Evolutionary conservation across 2,888 invertebrate genomes (phyloP), one percentile per base, ranked within the genome.

Genomic region (Trimorus sp.): DNA sequence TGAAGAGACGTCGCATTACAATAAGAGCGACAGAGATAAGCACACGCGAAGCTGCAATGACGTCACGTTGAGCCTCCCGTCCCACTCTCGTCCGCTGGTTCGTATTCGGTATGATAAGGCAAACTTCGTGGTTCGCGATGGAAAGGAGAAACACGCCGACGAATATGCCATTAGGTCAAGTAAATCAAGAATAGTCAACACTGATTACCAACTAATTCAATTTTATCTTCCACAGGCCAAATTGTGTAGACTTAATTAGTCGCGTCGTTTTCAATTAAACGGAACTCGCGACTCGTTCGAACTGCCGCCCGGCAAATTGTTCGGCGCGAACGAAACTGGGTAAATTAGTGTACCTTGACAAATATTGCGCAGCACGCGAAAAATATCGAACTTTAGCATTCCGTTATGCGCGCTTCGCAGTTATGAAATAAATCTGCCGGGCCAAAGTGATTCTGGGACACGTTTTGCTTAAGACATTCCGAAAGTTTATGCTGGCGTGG

Each of bases 11-110:
- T 59, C 65, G 26, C 58, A 63, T 62, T 79, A 79, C 74, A 80
- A 80, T 80, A 75, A 75, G 75, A 70, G 75, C 65, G 69, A 80
- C 74, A 48, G 60, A 74, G 79, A 79, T 79, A 79, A 79, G 79
- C 59, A 63, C 58, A 70, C 70, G 70, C 70, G 65, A 75, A 70
- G 59, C 42, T 70, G 70, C 65, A 45, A 65, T 75, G 75, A 80
- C 70, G 79, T 80, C 79, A 80, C 79, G 70, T 75, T 63, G 70
- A 58, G 75, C 69, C 48, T 63, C 62, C 62, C 73, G 62, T 79
- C 73, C 79, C 58, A 79, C 71, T 79, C 68, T 56, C 45, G 56
- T 56, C 68, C 58, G 79, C 16, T 73, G 58, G 79, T 74, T 68
- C 45, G 73, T 63, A 49, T 68, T 73, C 58, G 60, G 56, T 73